Percentiles rank a stretch among this genome's conserved stretches.
These are phyloP conservation scores for Tetramorium parvispinum DNA, from an alignment of 1,140 invertebrate genomes.

Conservation along the genomic window DNA sequence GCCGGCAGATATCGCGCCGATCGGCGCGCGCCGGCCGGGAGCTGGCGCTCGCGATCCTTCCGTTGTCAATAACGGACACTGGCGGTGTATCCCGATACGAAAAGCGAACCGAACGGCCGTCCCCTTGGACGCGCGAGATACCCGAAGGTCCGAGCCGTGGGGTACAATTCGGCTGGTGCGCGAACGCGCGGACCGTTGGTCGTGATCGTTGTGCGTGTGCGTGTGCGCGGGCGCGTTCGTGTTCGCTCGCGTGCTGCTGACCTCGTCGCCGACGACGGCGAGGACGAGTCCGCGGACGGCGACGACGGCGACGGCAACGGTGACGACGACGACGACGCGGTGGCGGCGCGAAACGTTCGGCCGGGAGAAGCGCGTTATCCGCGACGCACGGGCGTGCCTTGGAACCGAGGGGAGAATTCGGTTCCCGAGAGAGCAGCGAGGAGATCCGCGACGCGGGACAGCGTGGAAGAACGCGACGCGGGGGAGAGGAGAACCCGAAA, in stretches of 20 bases:
- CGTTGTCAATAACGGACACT: constrained; percentile 83
- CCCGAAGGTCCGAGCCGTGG: constrained; percentile 72
- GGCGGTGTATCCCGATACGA: constrained; percentile 76
- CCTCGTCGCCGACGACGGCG: constrained; percentile 29
- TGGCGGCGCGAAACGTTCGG: constrained; percentile 7
- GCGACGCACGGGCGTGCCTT: constrained; percentile 39
- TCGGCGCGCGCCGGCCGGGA: constrained; percentile 59
- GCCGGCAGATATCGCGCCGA: constrained; percentile 64
- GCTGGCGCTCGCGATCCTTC: constrained; percentile 77
- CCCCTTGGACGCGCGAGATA: constrained; percentile 61
- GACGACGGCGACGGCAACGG: too few relatives aligned
- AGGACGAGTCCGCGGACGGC: constrained; percentile 7
- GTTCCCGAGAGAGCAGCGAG: background rate
- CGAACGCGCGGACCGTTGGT: background rate
- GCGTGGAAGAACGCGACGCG: background rate
- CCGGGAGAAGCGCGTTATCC: background rate
- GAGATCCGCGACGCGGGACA: background rate
- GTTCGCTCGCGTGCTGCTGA: constrained; percentile 22
- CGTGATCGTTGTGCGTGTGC: background rate
- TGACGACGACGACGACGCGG: constrained; percentile 1
- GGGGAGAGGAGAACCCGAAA: background rate
- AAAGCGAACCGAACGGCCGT: constrained; percentile 72
- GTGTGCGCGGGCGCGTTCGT: background rate
- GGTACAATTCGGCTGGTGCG: constrained; percentile 42
- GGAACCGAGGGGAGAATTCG: background rate